Percentiles rank a stretch among this genome's conserved stretches.
Evolutionary conservation across 1,140 invertebrate genomes (phyloP).

Genomic region (Bradynema listronoti): DNA sequence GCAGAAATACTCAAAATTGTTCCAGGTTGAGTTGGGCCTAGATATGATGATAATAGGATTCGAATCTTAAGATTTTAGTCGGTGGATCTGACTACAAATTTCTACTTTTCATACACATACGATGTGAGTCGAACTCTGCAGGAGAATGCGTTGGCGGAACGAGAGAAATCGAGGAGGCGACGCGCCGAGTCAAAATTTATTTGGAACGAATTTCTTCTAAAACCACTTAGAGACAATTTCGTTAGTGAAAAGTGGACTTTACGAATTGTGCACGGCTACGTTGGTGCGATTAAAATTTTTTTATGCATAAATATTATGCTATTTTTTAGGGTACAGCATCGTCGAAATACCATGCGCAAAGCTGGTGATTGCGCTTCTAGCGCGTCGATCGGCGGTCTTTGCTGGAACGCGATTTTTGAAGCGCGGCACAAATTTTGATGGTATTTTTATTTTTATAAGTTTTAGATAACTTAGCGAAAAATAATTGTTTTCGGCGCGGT

Average conservation of each 20-base stretch:
- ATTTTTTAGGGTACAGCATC: slow-evolving; percentile 44
- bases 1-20: slow-evolving; percentile 49
- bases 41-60: not conserved
- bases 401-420: slow-evolving; percentile 56
- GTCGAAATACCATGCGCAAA: slow-evolving; percentile 50
- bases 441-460: slow-evolving; percentile 24
- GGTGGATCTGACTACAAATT: slow-evolving; percentile 56
- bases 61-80: slow-evolving; percentile 40
- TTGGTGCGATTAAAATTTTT: slow-evolving; percentile 39
- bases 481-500: slow-evolving; percentile 39
- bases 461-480: slow-evolving; percentile 1
- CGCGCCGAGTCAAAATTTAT: slow-evolving; percentile 49
- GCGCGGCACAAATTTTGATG: slow-evolving; percentile 52
- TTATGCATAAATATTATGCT: slow-evolving; percentile 3
- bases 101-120: slow-evolving; percentile 58
- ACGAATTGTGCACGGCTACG: slow-evolving; percentile 53
- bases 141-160: slow-evolving; percentile 48
- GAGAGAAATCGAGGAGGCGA: slow-evolving; percentile 26
- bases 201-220: slow-evolving; percentile 55
- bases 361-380: slow-evolving; percentile 45
- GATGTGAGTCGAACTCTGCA: slow-evolving; percentile 53
- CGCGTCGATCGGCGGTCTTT: slow-evolving; percentile 49
- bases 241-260: slow-evolving; percentile 48
- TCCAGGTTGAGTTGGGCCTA: slow-evolving; percentile 35
- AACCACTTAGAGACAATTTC: slow-evolving; percentile 41